Conservation (phyloP, 2,113 vertebrate genomes). For the Pseudorectes ferrugineus region DNA sequence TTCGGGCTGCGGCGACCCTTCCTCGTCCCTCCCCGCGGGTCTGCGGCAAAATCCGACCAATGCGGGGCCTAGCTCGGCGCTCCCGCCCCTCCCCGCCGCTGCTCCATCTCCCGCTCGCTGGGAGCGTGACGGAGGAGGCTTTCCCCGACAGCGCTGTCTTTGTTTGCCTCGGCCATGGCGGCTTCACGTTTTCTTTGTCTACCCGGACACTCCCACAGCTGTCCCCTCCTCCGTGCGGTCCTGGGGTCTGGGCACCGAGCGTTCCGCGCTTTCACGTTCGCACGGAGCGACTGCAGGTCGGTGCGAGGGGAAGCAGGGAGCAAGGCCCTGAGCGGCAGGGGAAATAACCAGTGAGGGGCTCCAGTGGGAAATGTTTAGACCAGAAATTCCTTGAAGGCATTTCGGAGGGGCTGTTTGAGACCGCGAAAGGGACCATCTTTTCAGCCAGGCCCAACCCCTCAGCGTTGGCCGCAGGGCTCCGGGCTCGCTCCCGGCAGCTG, state of each 20-base stretch:
- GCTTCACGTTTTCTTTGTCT: background rate
- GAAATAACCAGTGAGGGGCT: fast-evolving
- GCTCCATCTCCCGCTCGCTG: background rate
- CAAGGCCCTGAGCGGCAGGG: fast-evolving
- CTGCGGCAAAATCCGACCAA: slow-evolving; percentile 51
- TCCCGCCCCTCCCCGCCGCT: background rate
- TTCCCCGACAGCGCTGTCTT: fast-evolving
- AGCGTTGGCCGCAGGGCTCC: background rate
- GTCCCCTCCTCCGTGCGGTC: fast-evolving
- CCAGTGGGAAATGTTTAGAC: fast-evolving
- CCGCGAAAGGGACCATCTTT: fast-evolving
- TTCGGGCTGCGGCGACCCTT: background rate
- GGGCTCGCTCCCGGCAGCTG: too few relatives aligned
- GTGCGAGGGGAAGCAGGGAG: background rate
- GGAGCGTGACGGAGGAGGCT: fast-evolving
- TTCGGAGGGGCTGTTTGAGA: fast-evolving
- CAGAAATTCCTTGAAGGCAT: fast-evolving
- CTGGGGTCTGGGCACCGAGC: fast-evolving
- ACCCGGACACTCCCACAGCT: fast-evolving
- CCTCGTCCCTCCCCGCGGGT: background rate
- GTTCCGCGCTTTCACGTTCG: fast-evolving
- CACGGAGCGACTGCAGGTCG: background rate
- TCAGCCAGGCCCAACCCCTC: fast-evolving
- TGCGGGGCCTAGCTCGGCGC: background rate
- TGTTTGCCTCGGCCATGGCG: background rate